A percentile compares a stretch with the other conserved stretches of the same genome.
Conservation (phyloP, 2,113 vertebrate genomes). For the Plestiodon gilberti region DNA sequence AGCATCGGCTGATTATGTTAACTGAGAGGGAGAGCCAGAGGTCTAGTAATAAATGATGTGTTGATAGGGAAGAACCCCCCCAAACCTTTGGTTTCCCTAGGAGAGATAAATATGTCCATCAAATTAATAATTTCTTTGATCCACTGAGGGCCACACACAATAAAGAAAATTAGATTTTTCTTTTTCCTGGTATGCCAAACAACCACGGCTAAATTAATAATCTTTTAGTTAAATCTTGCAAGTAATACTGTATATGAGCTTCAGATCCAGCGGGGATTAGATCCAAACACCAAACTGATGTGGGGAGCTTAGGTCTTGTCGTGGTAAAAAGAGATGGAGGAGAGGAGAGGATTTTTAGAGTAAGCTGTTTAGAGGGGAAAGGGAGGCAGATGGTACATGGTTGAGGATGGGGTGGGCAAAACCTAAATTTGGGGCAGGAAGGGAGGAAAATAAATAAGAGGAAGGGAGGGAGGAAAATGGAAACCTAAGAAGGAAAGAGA, state of each 20-base stretch:
- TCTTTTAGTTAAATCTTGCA: slow-evolving; percentile 60
- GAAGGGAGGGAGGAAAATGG: not conserved
- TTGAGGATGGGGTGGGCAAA: not conserved
- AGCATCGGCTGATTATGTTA: not conserved
- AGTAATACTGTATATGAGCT: slow-evolving; percentile 65
- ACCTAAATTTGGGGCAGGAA: not conserved
- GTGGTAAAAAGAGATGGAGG: slow-evolving; percentile 18
- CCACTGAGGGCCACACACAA: slow-evolving; percentile 2
- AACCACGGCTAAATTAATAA: slow-evolving; percentile 48
- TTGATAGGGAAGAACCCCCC: no score
- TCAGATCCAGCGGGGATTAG: slow-evolving; percentile 52
- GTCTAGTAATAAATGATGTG: not conserved
- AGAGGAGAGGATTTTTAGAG: not conserved
- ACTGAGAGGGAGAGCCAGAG: not conserved
- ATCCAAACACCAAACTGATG: slow-evolving; percentile 49
- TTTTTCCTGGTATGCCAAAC: slow-evolving; percentile 49
- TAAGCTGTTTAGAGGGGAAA: slow-evolving; percentile 11
- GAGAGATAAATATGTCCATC: slow-evolving; percentile 25
- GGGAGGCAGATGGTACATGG: not conserved
- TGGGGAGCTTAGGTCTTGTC: slow-evolving; percentile 53
- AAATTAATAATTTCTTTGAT: slow-evolving; percentile 31
- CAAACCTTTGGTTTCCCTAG: not conserved
- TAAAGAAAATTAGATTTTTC: slow-evolving; percentile 26
- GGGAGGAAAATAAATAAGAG: not conserved
- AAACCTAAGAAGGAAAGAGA: not conserved